These are phyloP conservation scores for Chorisops tibialis DNA, from an alignment of 2,888 invertebrate species.

Conservation along the genomic window DNA sequence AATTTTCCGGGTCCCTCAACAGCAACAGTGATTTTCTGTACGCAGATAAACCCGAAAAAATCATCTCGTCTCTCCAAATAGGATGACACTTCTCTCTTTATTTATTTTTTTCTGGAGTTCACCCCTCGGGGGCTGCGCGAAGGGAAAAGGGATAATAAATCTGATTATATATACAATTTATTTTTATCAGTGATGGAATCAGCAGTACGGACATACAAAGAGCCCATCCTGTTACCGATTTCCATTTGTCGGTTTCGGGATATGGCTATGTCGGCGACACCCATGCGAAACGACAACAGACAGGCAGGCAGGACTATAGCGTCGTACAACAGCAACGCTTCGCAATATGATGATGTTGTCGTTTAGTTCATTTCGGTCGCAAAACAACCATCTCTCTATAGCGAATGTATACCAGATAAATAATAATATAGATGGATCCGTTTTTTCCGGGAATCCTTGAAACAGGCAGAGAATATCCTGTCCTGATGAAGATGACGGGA, in stretches of 20 bases:
- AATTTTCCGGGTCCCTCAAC: neutral
- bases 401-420: neutral
- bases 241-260: conserved; percentile 21
- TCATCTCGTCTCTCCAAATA: conserved; percentile 15
- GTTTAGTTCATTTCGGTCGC: conserved; percentile 19
- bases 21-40: neutral
- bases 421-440: neutral
- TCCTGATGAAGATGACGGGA: conserved; percentile 29
- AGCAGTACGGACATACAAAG: conserved; percentile 26
- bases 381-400: neutral
- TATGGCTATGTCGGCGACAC: conserved; percentile 5
- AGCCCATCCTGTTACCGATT: conserved; percentile 28
- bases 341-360: conserved; percentile 29
- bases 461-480: neutral
- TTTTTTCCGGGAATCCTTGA: neutral
- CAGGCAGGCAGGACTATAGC: conserved; percentile 14
- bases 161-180: conserved; percentile 37
- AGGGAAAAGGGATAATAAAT: conserved; percentile 34
- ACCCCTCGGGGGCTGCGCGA: neutral
- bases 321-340: conserved; percentile 4
- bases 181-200: conserved; percentile 36
- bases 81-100: conserved; percentile 1
- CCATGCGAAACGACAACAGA: neutral
- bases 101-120: neutral
- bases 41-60: neutral